A percentile compares a stretch with the other conserved stretches of the same genome.
phyloP scores from a whole-genome alignment of 53 echinoderm and acorn worm species.

The Temnopleurus reevesii region DNA sequence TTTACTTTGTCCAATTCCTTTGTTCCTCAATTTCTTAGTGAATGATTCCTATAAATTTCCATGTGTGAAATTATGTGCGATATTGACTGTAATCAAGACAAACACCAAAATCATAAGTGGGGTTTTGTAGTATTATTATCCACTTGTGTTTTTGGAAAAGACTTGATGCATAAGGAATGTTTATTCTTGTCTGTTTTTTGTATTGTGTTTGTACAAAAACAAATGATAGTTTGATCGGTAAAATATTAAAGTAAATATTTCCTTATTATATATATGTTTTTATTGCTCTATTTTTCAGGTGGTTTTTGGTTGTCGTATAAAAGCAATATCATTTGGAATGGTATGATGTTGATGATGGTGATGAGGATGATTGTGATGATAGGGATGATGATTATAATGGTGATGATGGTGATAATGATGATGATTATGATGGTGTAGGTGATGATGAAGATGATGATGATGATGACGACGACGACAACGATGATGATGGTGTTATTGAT shows the following conservation, averaged over 20 bases:
- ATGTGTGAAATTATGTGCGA: not conserved
- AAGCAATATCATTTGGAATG: not conserved
- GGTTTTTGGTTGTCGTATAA: not conserved
- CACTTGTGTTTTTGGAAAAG: not conserved
- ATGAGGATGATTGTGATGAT: conserved; percentile 7
- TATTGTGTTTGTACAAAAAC: conserved; percentile 34
- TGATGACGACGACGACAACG: conserved; percentile 14
- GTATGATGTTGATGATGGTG: conserved; percentile 32
- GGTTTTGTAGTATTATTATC: not conserved
- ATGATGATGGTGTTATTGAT: not conserved
- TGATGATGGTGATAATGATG: conserved; percentile 20
- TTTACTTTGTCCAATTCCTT: too few species aligned
- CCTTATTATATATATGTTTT: not conserved
- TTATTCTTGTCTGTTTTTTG: conserved; percentile 10
- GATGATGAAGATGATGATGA: conserved; percentile 40
- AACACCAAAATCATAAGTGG: not conserved
- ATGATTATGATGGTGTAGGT: not conserved
- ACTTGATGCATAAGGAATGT: not conserved
- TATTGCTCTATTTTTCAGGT: not conserved
- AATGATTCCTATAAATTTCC: too few species aligned
- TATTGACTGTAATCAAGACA: not conserved
- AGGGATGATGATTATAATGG: conserved; percentile 9
- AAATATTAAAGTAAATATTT: conserved; percentile 41
- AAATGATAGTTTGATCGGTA: conserved; percentile 34
- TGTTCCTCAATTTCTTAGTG: too few species aligned